Evolutionary conservation across 2,797 vertebrate genomes (phyloP).

Genomic region (Atherinosoma microstoma): DNA sequence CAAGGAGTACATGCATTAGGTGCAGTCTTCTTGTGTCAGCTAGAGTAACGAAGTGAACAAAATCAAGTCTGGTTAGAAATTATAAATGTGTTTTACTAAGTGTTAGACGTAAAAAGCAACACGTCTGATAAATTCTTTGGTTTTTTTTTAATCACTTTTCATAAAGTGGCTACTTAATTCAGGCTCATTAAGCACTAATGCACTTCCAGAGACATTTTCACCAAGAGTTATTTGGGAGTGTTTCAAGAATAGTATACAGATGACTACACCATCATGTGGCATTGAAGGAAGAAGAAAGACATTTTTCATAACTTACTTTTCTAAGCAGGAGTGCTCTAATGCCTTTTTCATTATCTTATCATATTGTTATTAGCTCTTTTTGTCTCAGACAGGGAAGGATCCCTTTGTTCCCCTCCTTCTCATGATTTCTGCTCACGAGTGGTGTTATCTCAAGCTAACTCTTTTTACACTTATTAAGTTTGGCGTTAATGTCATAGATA

Average conservation of each 20-base stretch:
- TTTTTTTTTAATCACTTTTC: no score
- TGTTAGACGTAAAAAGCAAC: background rate
- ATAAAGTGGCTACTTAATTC: no score
- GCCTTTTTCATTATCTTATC: background rate
- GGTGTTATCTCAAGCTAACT: background rate
- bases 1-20: no score
- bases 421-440: no score
- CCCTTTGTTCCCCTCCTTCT: no score
- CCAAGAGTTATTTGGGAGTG: no score
- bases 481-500: background rate
- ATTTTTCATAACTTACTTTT: background rate
- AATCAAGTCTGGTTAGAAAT: background rate
- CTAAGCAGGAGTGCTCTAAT: background rate
- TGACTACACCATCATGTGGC: no score
- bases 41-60: background rate
- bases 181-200: no score
- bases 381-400: no score
- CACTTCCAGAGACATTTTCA: no score
- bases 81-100: background rate
- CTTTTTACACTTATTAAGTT: background rate
- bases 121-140: background rate
- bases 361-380: background rate
- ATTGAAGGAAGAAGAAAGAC: background rate
- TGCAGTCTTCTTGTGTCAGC: no score
- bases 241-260: no score